phyloP scores from a whole-genome alignment of 2,888 invertebrate species.

The Sceliomorpha sp. region DNA sequence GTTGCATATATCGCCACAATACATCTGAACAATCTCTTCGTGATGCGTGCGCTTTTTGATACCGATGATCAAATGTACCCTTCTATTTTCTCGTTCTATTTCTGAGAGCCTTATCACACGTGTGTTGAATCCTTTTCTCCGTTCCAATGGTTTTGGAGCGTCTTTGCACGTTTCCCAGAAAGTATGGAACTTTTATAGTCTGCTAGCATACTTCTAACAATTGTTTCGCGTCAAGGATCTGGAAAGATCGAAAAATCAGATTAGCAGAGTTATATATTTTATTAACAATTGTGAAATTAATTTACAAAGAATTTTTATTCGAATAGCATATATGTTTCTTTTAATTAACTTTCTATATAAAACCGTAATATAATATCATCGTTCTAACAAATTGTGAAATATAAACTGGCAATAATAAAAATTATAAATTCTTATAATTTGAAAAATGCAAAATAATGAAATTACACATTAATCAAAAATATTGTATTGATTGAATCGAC shows the following conservation, averaged over 20 bases:
- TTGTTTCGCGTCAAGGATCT: constrained; percentile 22
- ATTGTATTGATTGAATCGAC: no score
- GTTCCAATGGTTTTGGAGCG: constrained; percentile 27
- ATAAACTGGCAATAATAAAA: no score
- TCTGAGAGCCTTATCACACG: constrained; percentile 28
- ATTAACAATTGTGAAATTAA: not conserved
- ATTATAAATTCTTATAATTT: constrained; percentile 1
- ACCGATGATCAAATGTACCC: constrained; percentile 23
- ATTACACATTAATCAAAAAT: no score
- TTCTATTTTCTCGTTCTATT: constrained; percentile 7
- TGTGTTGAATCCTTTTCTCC: constrained; percentile 14
- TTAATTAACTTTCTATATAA: no score
- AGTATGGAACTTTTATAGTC: constrained; percentile 2
- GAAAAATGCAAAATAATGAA: no score
- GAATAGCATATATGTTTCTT: not conserved
- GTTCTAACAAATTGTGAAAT: no score
- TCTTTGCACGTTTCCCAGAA: constrained; percentile 9
- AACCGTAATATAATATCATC: no score
- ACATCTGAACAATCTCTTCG: constrained; percentile 30
- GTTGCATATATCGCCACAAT: constrained; percentile 38
- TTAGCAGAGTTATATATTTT: not conserved
- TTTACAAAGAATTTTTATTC: no score
- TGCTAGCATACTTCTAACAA: constrained; percentile 2
- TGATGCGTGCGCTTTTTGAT: constrained; percentile 32
- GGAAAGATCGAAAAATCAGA: constrained; percentile 18